Percentiles rank a stretch among this genome's conserved stretches.
Evolutionary conservation across 1,140 invertebrate species (phyloP).

Genomic region (Ips typographus): DNA sequence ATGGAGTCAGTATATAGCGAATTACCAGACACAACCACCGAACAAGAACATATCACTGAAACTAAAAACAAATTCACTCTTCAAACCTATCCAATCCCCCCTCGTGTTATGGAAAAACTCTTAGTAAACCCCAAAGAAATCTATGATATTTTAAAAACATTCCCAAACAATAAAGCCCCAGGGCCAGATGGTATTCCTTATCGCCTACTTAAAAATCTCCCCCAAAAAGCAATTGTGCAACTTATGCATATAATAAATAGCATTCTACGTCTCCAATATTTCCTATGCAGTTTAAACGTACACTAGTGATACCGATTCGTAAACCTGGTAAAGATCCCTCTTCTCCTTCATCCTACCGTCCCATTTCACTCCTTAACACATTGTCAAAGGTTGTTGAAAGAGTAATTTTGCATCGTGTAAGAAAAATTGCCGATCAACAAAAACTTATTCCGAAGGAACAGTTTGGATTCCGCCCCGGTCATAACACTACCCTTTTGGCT

Average conservation of each 20-base stretch:
- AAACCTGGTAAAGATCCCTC: conserved; percentile 47
- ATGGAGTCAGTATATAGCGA: not conserved
- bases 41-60: no score
- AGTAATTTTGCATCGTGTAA: conserved; percentile 25
- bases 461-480: conserved; percentile 39
- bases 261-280: conserved; percentile 37
- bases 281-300: conserved; percentile 43
- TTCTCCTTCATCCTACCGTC: conserved; percentile 43
- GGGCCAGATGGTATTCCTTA: conserved; percentile 43
- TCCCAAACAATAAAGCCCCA: conserved; percentile 42
- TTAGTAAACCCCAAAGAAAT: not conserved
- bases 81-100: not conserved
- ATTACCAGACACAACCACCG: not conserved
- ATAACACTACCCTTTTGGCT: conserved; percentile 35
- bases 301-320: conserved; percentile 44
- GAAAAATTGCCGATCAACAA: not conserved
- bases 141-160: not conserved
- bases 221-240: conserved; percentile 28
- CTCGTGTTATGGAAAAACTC: no score
- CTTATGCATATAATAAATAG: conserved; percentile 43
- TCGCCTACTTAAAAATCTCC: conserved; percentile 41
- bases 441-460: conserved; percentile 38
- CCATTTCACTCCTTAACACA: conserved; percentile 47
- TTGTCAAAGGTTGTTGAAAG: conserved; percentile 47
- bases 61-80: not conserved